Evolutionary conservation across 1,140 invertebrate genomes (phyloP).

Genomic region (Danaus plexippus): DNA sequence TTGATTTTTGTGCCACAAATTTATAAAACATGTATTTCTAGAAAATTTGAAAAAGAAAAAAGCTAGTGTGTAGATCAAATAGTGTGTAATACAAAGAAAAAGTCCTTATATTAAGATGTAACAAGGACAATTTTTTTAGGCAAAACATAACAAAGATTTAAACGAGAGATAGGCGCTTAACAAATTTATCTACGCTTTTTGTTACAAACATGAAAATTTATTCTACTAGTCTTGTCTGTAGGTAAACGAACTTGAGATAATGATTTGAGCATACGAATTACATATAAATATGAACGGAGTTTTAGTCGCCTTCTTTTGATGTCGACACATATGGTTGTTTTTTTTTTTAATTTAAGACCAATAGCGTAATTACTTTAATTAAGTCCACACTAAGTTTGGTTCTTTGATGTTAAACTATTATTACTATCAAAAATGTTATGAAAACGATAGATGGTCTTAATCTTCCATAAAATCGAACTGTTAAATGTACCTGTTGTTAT

Average conservation of each 20-base stretch:
- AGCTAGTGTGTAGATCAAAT: too few species aligned
- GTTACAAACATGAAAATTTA: not conserved
- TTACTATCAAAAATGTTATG: slow-evolving; percentile 44
- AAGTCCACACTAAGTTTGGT: slow-evolving; percentile 36
- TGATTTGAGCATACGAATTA: slow-evolving; percentile 19
- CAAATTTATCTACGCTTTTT: too few species aligned
- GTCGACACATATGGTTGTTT: slow-evolving; percentile 3
- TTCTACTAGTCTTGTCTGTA: slow-evolving; percentile 9
- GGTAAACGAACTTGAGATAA: slow-evolving; percentile 12
- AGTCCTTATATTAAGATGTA: too few species aligned
- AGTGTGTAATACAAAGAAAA: too few species aligned
- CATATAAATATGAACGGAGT: slow-evolving; percentile 14
- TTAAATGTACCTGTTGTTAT: slow-evolving; percentile 12
- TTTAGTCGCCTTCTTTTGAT: slow-evolving; percentile 19
- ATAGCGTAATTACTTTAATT: slow-evolving; percentile 18
- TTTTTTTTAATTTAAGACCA: too few species aligned
- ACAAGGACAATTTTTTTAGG: too few species aligned
- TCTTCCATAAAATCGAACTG: slow-evolving; percentile 56
- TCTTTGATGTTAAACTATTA: slow-evolving; percentile 38
- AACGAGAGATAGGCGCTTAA: too few species aligned
- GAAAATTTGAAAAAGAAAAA: too few species aligned
- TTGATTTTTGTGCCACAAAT: too few species aligned
- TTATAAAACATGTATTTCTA: too few species aligned
- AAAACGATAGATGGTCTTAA: slow-evolving; percentile 55
- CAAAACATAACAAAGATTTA: not conserved